Evolutionary conservation across 2,797 vertebrate species (phyloP).

Genomic region (Pitangus sulphuratus): DNA sequence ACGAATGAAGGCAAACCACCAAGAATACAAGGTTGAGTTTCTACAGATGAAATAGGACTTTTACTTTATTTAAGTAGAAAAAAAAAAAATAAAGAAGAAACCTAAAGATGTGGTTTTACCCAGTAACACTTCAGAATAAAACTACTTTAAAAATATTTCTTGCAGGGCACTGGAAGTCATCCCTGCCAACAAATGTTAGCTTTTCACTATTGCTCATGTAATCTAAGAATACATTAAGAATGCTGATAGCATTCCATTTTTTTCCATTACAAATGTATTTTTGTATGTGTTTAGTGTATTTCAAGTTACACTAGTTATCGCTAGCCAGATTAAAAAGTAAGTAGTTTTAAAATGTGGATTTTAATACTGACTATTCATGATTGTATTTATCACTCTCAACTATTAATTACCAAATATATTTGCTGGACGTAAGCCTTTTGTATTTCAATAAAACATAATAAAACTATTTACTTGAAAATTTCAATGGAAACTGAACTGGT

Average conservation of each 20-base stretch:
- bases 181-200: not conserved
- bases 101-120: slow-evolving; percentile 5
- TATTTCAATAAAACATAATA: slow-evolving; percentile 70
- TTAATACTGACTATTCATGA: slow-evolving; percentile 52
- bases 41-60: not conserved
- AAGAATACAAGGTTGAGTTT: not conserved
- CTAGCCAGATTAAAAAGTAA: not conserved
- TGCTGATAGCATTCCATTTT: not conserved
- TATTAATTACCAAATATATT: slow-evolving; percentile 63
- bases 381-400: slow-evolving; percentile 45
- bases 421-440: slow-evolving; percentile 65
- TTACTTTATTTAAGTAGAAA: not conserved
- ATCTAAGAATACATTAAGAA: slow-evolving; percentile 12
- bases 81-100: not conserved
- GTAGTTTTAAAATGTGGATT: slow-evolving; percentile 36
- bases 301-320: not conserved
- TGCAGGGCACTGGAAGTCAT: not conserved
- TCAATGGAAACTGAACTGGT: not conserved
- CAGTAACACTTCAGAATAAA: not conserved
- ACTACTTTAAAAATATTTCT: not conserved
- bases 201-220: not conserved
- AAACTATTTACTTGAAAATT: slow-evolving; percentile 52
- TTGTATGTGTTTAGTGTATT: slow-evolving; percentile 11
- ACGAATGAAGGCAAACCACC: not conserved
- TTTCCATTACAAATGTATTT: slow-evolving; percentile 49